Base-by-base conservation (phyloP, 2,113 vertebrate species). In the Zapornia atra region DNA sequence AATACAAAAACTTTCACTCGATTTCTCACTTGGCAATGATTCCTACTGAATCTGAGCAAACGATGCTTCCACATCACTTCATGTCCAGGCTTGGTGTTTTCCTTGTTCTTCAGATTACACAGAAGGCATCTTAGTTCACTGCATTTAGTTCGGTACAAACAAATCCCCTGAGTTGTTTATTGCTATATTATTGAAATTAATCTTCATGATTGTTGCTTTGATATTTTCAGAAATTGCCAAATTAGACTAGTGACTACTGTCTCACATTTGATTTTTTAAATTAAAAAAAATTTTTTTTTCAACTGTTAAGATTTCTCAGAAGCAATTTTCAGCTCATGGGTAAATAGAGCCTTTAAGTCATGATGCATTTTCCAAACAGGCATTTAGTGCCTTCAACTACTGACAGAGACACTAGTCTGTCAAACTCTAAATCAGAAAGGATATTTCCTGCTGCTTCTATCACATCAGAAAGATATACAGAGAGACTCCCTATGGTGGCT, bases 401-500 rank as follows among this genome's bases (percentile, higher is more conserved):
- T 90, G 83, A 86, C 77, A 96, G 88, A 96, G 86, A 94, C 17
- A 70, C 44, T 79, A 88, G 56, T 51, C 80, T 97, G 81, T 96
- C 89, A 97, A 88, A 95, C n/a, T 66, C 44, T 95, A 82, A 96
- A 94, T 97, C 70, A 88, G 69, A 96, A 82, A 86, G 59, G 5
- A 69, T 78, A 86, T 89, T 90, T 95, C 92, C 94, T 94, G 92
- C 91, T 97, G 95, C 71, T 97, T 92, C 60, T 80, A 69, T 93
- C 83, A 76, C 71, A 96, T 94, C 77, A 95, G 68, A 84, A 92
- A 80, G 36, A 60, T 54, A 81, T 44, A 95, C 15, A 90, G 42
- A 86, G 48, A 82, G 54, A 87, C 78, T 96, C 64, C 92, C 94
- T 82, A n/a, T 56, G 75, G 91, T 93, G 83, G 84, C 54, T 97